A percentile compares a stretch with the other conserved stretches of the same genome.
Conservation (phyloP, 92 coral and sea anemone species). For the Isaurus tuberculatus region DNA sequence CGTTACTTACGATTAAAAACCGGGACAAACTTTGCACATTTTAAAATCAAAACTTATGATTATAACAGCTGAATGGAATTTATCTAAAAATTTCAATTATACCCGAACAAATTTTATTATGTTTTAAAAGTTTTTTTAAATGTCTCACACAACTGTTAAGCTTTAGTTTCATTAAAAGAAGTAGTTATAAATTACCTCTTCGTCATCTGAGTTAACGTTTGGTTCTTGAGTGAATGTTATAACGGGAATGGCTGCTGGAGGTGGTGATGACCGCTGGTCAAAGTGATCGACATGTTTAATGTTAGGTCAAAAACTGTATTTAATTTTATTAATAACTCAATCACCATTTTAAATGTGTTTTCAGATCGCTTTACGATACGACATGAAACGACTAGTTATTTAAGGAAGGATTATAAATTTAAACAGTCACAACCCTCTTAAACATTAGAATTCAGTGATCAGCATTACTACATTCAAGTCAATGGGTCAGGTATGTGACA, state of each 20-base stretch:
- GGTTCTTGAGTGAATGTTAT: conserved; percentile 38
- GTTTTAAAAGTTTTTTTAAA: not conserved
- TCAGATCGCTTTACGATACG: not conserved
- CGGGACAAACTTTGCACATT: not conserved
- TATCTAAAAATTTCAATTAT: too few species aligned
- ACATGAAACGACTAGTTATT: too few species aligned
- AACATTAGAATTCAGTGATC: too few species aligned
- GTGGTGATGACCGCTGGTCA: conserved; percentile 17
- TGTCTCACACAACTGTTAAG: not conserved
- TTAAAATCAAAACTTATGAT: too few species aligned
- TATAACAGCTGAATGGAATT: too few species aligned
- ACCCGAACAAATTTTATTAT: not conserved
- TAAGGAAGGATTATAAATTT: too few species aligned
- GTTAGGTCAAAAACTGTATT: not conserved
- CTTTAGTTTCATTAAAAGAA: not conserved
- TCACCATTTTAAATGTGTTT: not conserved
- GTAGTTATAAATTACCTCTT: conserved; percentile 32
- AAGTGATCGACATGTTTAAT: not conserved
- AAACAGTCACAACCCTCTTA: too few species aligned
- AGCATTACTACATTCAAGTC: too few species aligned
- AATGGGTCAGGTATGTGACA: too few species aligned
- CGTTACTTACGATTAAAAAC: not conserved
- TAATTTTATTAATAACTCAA: not conserved
- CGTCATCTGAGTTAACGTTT: conserved; percentile 64
- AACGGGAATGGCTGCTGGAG: conserved; percentile 14